phyloP scores from a whole-genome alignment of 1,140 invertebrate genomes.

The Lordiphosa mommai region DNA sequence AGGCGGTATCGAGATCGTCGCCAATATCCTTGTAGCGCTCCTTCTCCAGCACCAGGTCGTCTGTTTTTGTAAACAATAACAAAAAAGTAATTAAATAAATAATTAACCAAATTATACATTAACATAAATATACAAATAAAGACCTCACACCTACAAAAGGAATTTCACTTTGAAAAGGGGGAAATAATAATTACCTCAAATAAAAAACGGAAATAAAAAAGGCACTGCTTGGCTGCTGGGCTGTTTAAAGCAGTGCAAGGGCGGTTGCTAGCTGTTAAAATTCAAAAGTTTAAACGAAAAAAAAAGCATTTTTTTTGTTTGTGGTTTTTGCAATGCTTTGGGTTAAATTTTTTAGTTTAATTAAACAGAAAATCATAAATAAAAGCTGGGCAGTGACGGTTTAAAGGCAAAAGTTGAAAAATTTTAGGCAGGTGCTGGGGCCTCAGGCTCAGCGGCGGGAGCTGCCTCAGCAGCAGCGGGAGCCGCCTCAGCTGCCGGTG shows the following conservation, averaged over 20 bases:
- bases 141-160: too few species aligned
- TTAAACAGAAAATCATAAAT: conserved; percentile 34
- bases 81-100: conserved; percentile 27
- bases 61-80: conserved; percentile 83
- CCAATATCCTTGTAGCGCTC: conserved; percentile 99
- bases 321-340: conserved; percentile 61
- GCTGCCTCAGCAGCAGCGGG: conserved; percentile 27
- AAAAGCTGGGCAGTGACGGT: conserved; percentile 62
- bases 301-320: conserved; percentile 22
- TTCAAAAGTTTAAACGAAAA: conserved; percentile 34
- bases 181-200: conserved; percentile 49
- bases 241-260: conserved; percentile 48
- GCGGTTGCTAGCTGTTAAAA: conserved; percentile 54
- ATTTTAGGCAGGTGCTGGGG: conserved; percentile 6
- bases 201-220: conserved; percentile 24
- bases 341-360: conserved; percentile 28
- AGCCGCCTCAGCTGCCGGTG: conserved; percentile 40
- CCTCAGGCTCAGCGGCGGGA: conserved; percentile 4
- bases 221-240: conserved; percentile 29
- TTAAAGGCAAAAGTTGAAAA: conserved; percentile 35
- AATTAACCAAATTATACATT: conserved; percentile 11
- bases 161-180: too few species aligned
- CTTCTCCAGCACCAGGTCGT: conserved; percentile 99
- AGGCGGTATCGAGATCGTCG: conserved; percentile 98
- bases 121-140: not conserved